These are phyloP conservation scores for Phenacoccus solenopsis DNA, from an alignment of 1,140 invertebrate species.

Conservation along the genomic window DNA sequence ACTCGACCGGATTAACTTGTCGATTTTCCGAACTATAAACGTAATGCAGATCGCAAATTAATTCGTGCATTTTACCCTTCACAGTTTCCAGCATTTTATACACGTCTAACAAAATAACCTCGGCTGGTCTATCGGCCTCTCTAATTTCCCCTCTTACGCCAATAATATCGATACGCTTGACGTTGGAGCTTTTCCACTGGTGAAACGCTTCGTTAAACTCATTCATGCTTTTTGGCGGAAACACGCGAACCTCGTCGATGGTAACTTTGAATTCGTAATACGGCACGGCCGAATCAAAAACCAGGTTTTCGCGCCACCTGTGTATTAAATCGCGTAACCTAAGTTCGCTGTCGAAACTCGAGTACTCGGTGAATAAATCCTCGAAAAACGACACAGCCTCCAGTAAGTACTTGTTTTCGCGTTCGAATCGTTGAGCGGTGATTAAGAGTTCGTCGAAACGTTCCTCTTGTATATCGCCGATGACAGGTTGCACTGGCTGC, in stretches of 20 bases:
- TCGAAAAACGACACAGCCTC: not conserved
- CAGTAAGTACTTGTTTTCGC: not conserved
- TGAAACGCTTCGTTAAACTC: not conserved
- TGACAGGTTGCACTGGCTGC: not conserved
- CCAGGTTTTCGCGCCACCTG: not conserved
- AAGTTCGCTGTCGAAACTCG: not conserved
- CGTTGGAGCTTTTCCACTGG: not conserved
- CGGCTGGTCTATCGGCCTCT: not conserved
- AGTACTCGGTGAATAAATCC: not conserved
- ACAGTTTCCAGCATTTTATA: not conserved
- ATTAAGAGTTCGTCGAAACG: not conserved
- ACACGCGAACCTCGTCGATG: not conserved
- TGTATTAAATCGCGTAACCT: not conserved
- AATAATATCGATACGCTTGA: not conserved
- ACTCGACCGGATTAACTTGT: not conserved
- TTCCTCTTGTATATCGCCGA: too few relatives aligned
- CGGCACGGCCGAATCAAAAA: not conserved
- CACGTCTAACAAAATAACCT: not conserved
- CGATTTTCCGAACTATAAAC: not conserved
- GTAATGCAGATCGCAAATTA: conserved; percentile 7
- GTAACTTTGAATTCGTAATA: not conserved
- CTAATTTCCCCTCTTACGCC: not conserved
- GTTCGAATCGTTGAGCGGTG: not conserved
- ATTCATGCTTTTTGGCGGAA: not conserved
- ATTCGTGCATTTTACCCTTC: not conserved